Conservation (phyloP, 2,113 vertebrate species). For the Cyanoramphus novaezelandiae region DNA sequence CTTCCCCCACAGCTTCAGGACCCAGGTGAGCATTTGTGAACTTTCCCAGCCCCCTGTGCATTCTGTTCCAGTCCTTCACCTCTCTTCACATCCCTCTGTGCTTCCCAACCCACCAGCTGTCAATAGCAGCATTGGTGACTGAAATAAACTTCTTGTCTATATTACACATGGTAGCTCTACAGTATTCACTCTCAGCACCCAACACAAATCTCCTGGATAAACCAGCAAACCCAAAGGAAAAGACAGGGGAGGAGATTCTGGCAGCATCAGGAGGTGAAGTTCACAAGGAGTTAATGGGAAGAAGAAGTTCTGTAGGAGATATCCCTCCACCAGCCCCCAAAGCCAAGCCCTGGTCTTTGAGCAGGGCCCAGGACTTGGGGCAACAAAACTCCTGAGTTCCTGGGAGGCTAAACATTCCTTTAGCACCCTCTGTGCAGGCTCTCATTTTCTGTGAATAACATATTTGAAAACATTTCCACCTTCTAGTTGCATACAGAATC, state of each 20-base stretch:
- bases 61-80: neutral
- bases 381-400: neutral
- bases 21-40: accelerated
- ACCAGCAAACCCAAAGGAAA: neutral
- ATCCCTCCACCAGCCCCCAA: neutral
- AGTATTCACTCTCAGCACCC: neutral
- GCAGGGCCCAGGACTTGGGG: neutral
- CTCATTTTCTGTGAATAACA: neutral
- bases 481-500: neutral
- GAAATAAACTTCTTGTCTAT: neutral
- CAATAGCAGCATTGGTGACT: neutral
- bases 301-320: neutral
- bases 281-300: neutral
- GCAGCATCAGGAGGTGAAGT: neutral
- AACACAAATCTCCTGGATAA: neutral
- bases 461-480: neutral
- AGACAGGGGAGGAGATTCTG: neutral
- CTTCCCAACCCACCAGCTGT: neutral
- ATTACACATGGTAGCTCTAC: neutral
- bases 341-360: neutral
- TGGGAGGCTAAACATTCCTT: neutral
- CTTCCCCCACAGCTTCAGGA: neutral
- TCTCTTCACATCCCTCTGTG: neutral
- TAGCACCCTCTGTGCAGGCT: neutral
- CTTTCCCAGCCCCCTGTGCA: accelerated